A percentile compares a stretch with the other conserved stretches of the same genome.
phyloP scores from a whole-genome alignment of 2,113 vertebrate genomes.

The Prolemur simus region DNA sequence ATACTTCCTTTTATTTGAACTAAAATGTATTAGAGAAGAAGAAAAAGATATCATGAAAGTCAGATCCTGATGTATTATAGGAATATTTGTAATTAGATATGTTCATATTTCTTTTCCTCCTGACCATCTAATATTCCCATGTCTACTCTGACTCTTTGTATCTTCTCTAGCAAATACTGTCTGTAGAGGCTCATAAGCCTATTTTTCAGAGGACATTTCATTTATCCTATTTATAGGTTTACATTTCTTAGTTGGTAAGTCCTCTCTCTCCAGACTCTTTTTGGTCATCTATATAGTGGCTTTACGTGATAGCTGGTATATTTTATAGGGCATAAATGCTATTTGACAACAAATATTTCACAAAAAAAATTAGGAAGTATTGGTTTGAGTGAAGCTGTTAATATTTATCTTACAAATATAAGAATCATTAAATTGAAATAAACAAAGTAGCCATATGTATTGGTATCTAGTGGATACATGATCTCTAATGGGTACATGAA shows the following conservation, averaged over 20 bases:
- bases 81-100: constrained; percentile 38
- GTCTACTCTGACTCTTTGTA: background rate
- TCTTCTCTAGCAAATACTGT: background rate
- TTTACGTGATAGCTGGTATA: background rate
- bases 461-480: background rate
- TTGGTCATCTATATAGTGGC: background rate
- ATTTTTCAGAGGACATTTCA: background rate
- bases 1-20: background rate
- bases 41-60: background rate
- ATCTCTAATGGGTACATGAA: background rate
- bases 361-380: background rate
- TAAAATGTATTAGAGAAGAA: constrained; percentile 31
- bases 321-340: background rate
- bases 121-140: background rate
- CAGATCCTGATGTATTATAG: background rate
- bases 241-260: constrained; percentile 37
- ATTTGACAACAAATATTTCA: background rate
- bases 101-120: constrained; percentile 18
- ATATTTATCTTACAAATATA: background rate
- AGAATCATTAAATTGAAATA: background rate
- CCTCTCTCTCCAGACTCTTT: background rate
- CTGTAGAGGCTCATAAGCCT: background rate
- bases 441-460: background rate
- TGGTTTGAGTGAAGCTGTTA: constrained; percentile 9
- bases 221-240: background rate